phyloP scores from a whole-genome alignment of 1,140 invertebrate genomes.

The Ceratina japonica region DNA sequence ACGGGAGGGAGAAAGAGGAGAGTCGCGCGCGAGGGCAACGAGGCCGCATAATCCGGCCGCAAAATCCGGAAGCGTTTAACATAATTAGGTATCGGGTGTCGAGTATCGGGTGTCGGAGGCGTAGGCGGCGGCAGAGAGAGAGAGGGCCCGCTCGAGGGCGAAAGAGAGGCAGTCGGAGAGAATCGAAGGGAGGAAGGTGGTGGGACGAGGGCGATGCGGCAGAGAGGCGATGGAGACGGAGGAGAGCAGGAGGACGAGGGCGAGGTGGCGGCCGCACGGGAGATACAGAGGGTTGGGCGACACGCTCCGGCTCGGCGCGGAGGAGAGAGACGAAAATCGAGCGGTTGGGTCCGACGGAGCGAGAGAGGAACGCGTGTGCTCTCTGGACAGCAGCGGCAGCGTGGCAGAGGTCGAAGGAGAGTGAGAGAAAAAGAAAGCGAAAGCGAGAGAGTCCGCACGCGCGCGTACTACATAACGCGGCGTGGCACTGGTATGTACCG shows the following conservation, averaged over 20 bases:
- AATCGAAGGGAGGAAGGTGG: conserved; percentile 43
- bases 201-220: conserved; percentile 18
- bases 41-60: conserved; percentile 73
- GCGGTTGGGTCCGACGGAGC: background rate
- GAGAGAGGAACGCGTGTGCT: background rate
- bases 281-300: conserved; percentile 58
- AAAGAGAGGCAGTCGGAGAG: conserved; percentile 40
- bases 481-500: background rate
- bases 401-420: conserved; percentile 19
- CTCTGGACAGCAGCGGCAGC: background rate
- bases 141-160: conserved; percentile 44
- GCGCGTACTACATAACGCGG: conserved; percentile 26
- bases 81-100: conserved; percentile 78
- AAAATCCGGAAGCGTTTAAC: conserved; percentile 79
- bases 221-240: background rate
- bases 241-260: no score
- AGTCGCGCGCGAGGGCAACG: conserved; percentile 61
- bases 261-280: conserved; percentile 17
- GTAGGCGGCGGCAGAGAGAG: conserved; percentile 32
- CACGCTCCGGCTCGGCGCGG: conserved; percentile 48
- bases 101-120: conserved; percentile 73
- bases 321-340: conserved; percentile 46
- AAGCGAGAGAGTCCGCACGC: conserved; percentile 5
- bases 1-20: conserved; percentile 28
- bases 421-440: conserved; percentile 26